A percentile compares a stretch with the other conserved stretches of the same genome.
phyloP scores from a whole-genome alignment of 2,113 vertebrate species.

The Chroicocephalus ridibundus region DNA sequence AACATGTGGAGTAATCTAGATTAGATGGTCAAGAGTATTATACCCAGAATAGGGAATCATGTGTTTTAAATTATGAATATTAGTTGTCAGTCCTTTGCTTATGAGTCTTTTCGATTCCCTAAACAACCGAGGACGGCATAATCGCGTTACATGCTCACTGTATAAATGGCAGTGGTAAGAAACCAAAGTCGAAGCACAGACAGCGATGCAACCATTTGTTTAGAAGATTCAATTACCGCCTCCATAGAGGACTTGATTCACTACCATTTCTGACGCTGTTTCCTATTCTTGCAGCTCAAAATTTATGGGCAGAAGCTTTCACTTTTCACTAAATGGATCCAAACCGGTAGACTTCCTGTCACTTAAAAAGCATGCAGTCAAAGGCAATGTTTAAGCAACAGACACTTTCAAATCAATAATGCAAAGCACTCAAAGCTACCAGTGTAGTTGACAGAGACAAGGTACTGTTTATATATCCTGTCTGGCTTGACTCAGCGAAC shows the following conservation, averaged over 20 bases:
- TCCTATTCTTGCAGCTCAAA: slow-evolving; percentile 7
- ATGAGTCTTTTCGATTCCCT: neutral
- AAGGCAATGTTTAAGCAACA: slow-evolving; percentile 51
- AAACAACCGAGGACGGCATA: neutral
- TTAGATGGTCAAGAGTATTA: neutral
- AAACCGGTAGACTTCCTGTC: slow-evolving; percentile 5
- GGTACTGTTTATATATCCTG: neutral
- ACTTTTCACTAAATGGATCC: neutral
- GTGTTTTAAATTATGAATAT: slow-evolving; percentile 1
- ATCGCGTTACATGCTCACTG: neutral
- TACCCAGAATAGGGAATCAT: neutral
- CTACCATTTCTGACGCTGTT: slow-evolving; percentile 27
- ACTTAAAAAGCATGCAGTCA: slow-evolving; percentile 48
- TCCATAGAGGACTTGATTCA: slow-evolving; percentile 23
- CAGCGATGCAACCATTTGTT: neutral
- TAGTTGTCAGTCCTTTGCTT: neutral
- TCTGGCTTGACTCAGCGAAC: neutral
- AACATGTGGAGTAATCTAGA: neutral
- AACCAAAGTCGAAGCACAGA: neutral
- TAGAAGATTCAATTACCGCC: slow-evolving; percentile 48
- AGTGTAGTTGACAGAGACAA: neutral
- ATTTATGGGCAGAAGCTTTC: slow-evolving; percentile 25
- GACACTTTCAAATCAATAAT: slow-evolving; percentile 57
- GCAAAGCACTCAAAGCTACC: neutral
- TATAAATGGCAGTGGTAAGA: neutral